Evolutionary conservation across 2,113 vertebrate genomes (phyloP).

Genomic region (Chinchilla lanigera): DNA sequence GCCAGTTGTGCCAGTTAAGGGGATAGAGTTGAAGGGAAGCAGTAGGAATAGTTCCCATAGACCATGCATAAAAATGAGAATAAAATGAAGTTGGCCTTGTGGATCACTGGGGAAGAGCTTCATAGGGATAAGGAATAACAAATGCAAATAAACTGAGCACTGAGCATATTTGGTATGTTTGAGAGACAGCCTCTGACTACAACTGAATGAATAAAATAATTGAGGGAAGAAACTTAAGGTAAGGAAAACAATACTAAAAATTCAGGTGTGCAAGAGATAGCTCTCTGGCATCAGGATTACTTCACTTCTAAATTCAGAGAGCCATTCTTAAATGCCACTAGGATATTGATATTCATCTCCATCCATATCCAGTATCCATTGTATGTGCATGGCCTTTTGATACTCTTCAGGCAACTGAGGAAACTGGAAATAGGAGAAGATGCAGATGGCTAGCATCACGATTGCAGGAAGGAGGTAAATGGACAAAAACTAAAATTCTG

Average conservation of each 20-base stretch:
- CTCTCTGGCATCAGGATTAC: not conserved
- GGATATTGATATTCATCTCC: conserved; percentile 6
- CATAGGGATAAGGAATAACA: not conserved
- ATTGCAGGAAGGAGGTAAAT: conserved; percentile 24
- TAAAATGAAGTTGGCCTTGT: not conserved
- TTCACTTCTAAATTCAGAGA: conserved; percentile 22
- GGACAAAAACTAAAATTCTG: conserved; percentile 43
- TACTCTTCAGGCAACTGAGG: not conserved
- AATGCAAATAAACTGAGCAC: not conserved
- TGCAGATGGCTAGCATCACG: not conserved
- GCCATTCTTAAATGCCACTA: not conserved
- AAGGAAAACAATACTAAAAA: not conserved
- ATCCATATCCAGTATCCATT: not conserved
- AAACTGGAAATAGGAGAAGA: not conserved
- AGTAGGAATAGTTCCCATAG: not conserved
- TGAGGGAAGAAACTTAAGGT: not conserved
- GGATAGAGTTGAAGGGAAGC: not conserved
- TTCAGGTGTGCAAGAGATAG: not conserved
- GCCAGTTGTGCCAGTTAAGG: not conserved
- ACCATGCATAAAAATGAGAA: not conserved
- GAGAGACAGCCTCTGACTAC: not conserved
- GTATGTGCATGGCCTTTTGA: not conserved
- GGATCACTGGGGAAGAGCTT: not conserved
- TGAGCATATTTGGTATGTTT: not conserved
- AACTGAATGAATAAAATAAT: not conserved